Percentiles rank a stretch among this genome's conserved stretches.
phyloP scores from a whole-genome alignment of 2,888 invertebrate species.

The Cyclophora albipunctata region DNA sequence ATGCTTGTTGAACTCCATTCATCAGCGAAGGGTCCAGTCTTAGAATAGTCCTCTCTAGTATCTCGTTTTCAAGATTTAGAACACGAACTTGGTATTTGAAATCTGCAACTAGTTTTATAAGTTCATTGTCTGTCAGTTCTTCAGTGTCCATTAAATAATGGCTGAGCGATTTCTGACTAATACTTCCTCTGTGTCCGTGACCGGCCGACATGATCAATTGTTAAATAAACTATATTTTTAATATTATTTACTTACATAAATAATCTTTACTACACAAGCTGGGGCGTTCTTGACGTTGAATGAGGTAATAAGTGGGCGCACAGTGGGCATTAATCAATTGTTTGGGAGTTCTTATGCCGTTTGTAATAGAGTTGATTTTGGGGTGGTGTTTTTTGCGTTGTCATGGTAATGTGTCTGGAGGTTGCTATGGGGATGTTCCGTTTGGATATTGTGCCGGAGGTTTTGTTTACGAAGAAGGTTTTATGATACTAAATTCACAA shows the following conservation, averaged over 20 bases:
- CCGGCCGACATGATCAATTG: constrained; percentile 15
- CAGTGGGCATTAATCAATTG: neutral
- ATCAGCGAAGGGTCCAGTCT: constrained; percentile 62
- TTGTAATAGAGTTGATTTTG: constrained; percentile 8
- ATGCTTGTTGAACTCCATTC: constrained; percentile 58
- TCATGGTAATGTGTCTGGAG: too few relatives aligned
- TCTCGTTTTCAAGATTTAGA: constrained; percentile 65
- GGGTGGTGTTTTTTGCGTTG: neutral
- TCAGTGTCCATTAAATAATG: constrained; percentile 39
- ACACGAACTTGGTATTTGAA: constrained; percentile 40
- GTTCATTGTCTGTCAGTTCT: constrained; percentile 46
- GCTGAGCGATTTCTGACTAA: constrained; percentile 45
- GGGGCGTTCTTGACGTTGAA: neutral
- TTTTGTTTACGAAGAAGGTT: too few relatives aligned
- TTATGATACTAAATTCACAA: too few relatives aligned
- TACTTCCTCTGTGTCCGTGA: constrained; percentile 32
- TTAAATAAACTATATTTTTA: constrained; percentile 11
- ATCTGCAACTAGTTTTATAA: constrained; percentile 46
- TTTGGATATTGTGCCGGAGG: too few relatives aligned
- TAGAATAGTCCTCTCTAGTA: constrained; percentile 63
- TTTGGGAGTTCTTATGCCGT: neutral
- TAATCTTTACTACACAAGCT: neutral
- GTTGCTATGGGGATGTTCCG: too few relatives aligned
- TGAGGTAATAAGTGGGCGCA: neutral
- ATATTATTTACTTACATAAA: neutral